Percentiles rank a stretch among this genome's conserved stretches.
These are phyloP conservation scores for Gnatocerus cornutus DNA, from an alignment of 2,888 invertebrate species.

Conservation along the genomic window DNA sequence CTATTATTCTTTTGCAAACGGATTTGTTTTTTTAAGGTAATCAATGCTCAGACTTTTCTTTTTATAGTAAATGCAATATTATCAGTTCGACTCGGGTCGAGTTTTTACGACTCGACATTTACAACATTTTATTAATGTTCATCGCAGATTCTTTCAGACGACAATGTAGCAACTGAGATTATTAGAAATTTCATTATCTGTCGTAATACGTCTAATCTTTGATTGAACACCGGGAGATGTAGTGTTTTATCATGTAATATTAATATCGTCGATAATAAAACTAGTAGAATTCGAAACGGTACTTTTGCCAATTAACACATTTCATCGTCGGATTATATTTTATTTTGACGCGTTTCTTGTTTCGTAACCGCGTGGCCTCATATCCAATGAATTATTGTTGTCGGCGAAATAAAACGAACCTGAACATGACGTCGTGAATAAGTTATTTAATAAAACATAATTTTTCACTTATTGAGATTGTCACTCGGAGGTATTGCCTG, in stretches of 20 bases:
- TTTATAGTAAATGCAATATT: too few species aligned
- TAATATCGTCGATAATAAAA: slow-evolving; percentile 4
- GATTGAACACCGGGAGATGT: not conserved
- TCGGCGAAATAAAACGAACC: slow-evolving; percentile 25
- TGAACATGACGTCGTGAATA: slow-evolving; percentile 29
- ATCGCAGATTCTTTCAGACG: not conserved
- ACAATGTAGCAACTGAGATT: not conserved
- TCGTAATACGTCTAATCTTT: not conserved
- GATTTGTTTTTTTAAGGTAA: not conserved
- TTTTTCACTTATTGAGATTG: slow-evolving; percentile 38
- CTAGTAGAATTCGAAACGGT: not conserved
- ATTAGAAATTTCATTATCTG: slow-evolving; percentile 2
- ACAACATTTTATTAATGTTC: not conserved
- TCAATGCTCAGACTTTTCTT: not conserved
- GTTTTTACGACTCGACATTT: not conserved
- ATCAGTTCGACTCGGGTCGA: too few species aligned
- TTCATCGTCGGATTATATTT: not conserved
- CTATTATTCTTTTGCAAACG: not conserved
- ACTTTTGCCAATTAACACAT: slow-evolving; percentile 6
- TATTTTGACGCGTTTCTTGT: slow-evolving; percentile 8
- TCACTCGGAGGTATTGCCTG: slow-evolving; percentile 24
- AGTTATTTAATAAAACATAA: slow-evolving; percentile 39
- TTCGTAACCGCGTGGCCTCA: slow-evolving; percentile 2
- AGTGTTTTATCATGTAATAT: not conserved
- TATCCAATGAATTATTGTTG: slow-evolving; percentile 25